phyloP scores from a whole-genome alignment of 2,113 vertebrate genomes.

The Trematocara marginatum region DNA sequence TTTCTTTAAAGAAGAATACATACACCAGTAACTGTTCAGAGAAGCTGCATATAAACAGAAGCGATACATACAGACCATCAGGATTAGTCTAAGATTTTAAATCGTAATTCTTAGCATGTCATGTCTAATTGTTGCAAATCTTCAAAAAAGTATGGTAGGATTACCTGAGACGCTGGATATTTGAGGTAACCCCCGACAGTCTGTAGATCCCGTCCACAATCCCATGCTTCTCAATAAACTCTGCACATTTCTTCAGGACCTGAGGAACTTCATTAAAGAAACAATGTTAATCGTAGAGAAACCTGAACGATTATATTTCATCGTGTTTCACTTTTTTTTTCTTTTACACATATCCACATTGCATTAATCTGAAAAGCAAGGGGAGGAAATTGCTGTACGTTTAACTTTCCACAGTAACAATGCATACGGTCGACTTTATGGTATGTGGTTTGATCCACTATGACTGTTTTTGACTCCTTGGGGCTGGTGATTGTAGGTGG shows the following conservation, averaged over 20 bases:
- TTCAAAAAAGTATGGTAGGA: background rate
- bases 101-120: background rate
- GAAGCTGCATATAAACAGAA: background rate
- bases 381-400: background rate
- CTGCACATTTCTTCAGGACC: conserved; percentile 91
- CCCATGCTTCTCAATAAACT: conserved; percentile 95
- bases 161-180: conserved; percentile 94
- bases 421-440: conserved; percentile 1
- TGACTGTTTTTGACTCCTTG: conserved; percentile 45
- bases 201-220: conserved; percentile 97
- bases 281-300: background rate
- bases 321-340: background rate
- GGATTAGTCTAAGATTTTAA: background rate
- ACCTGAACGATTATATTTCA: background rate
- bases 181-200: conserved; percentile 95
- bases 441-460: conserved; percentile 22
- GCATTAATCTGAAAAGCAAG: background rate
- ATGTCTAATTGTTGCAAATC: background rate
- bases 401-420: background rate
- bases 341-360: background rate
- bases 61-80: background rate
- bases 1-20: background rate
- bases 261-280: conserved; percentile 81
- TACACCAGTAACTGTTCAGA: background rate
- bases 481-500: conserved; percentile 68